Evolutionary conservation across 1,140 invertebrate species (phyloP).

Genomic region (Sycobia sp.): DNA sequence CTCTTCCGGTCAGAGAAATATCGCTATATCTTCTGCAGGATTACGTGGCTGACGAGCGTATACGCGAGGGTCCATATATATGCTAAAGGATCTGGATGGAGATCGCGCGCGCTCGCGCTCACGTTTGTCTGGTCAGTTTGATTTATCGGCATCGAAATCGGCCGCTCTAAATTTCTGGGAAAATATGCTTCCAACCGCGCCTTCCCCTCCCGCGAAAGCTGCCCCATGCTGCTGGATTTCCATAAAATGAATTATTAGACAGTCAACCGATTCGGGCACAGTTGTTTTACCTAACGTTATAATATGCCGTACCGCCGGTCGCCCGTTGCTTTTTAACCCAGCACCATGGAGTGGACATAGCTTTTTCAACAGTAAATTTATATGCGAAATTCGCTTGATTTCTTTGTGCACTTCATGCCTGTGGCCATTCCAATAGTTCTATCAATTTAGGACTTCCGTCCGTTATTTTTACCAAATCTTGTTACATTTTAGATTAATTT

Average conservation of each 20-base stretch:
- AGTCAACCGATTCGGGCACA: conserved; percentile 13
- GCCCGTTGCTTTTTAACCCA: neutral
- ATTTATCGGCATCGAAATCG: conserved; percentile 58
- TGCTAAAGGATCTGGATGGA: conserved; percentile 55
- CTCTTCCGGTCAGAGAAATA: conserved; percentile 11
- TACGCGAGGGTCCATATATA: conserved; percentile 45
- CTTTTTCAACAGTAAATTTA: no score
- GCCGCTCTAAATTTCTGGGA: conserved; percentile 55
- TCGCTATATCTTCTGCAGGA: conserved; percentile 31
- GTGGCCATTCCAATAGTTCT: no score
- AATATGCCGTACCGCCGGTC: no score
- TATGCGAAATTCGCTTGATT: no score
- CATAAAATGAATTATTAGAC: conserved; percentile 61
- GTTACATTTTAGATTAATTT: no score
- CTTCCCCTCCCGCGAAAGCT: neutral
- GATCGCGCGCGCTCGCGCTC: conserved; percentile 35
- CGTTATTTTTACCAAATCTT: no score
- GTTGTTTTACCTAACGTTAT: conserved; percentile 25
- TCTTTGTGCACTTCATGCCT: no score
- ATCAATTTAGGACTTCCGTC: no score
- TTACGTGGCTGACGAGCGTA: conserved; percentile 39
- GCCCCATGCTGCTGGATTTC: conserved; percentile 47
- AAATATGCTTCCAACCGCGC: conserved; percentile 52
- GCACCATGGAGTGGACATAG: no score
- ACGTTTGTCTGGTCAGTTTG: conserved; percentile 53